Evolutionary conservation across 92 coral and sea anemone species (phyloP), one percentile per base, ranked within the genome.

Genomic region (Hydrozoanthus gracilis): DNA sequence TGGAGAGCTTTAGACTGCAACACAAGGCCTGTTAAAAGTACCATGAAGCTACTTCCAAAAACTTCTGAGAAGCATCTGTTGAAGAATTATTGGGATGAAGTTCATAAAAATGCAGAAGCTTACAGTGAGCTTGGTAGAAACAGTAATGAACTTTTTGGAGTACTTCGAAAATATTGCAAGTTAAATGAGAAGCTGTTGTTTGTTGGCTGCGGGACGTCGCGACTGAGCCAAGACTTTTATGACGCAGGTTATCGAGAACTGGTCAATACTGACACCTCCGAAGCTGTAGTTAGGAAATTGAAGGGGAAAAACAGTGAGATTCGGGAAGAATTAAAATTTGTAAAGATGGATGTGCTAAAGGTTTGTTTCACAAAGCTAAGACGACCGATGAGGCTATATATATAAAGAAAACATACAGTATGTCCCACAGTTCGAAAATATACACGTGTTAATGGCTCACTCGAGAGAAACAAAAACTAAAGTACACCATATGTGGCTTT

Each of bases 121-220:
- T 76, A 88, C 9, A 89, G 88, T 85, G 94, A 91, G 44, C 89
- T 92, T 93, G 89, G 88, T 27, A 95, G 98, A 3, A 88, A 90
- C 20, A 94, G 92, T 68, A 72, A 86, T 5, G 95, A 92, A 76
- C 86, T 94, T 4, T 89, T 89, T 27, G 88, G 86, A 56, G 88
- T 92, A 48, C 87, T 96, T 17, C 98, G 92, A 69, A 96, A 96
- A 69, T 96, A 96, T 64, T 87, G 98, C 80, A 94, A 93, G 76
- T 54, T 89, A 14, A 92, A 64, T 86, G 98, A 95, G 76, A 49
- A 73, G 14, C 67, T 91, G 66, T 67, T 92, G 61, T 79, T 86
- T 27, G 35, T 90, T 48, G 98, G 95, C 3, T 93, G 95, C 76
- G 87, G 89, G 0, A 77, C 75, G 50, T 92, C 95, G 14, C 51